Evolutionary conservation across 2,113 vertebrate species (phyloP).

Genomic region (Perca flavescens): DNA sequence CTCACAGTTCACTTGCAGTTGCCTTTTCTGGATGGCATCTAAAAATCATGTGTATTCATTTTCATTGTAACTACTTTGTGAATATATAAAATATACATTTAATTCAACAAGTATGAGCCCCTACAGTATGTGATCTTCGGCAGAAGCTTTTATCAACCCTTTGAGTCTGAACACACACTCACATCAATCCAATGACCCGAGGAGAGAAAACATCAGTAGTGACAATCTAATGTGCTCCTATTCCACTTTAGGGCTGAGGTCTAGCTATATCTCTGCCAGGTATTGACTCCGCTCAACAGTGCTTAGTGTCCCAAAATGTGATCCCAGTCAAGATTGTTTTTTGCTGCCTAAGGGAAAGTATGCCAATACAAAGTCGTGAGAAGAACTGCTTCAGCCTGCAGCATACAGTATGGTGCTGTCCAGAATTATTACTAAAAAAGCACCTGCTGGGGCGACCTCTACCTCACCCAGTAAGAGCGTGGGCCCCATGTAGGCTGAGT

Average conservation of each 20-base stretch:
- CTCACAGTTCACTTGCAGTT: neutral
- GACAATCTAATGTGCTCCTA: slow-evolving; percentile 69
- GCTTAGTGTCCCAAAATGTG: slow-evolving; percentile 73
- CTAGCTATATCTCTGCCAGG: slow-evolving; percentile 71
- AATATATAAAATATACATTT: neutral
- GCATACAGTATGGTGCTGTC: slow-evolving; percentile 1
- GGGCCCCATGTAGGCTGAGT: too few relatives aligned
- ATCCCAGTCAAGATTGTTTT: slow-evolving; percentile 73
- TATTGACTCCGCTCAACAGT: slow-evolving; percentile 77
- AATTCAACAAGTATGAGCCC: neutral
- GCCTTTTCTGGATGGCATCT: neutral
- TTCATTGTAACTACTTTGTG: neutral
- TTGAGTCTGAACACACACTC: slow-evolving; percentile 52
- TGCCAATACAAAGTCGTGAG: slow-evolving; percentile 43
- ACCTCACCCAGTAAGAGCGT: too few relatives aligned
- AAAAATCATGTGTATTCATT: neutral
- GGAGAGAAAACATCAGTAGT: slow-evolving; percentile 65
- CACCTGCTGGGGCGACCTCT: too few relatives aligned
- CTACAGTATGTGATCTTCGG: neutral
- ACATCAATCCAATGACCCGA: slow-evolving; percentile 53
- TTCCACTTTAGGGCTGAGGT: slow-evolving; percentile 61
- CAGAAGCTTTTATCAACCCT: slow-evolving; percentile 10
- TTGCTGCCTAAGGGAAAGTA: slow-evolving; percentile 59
- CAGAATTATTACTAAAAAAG: slow-evolving; percentile 23
- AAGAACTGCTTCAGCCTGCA: slow-evolving; percentile 51